Percentiles rank a stretch among this genome's conserved stretches.
Conservation (phyloP, 2,113 vertebrate genomes). For the Herpailurus yagouaroundi region DNA sequence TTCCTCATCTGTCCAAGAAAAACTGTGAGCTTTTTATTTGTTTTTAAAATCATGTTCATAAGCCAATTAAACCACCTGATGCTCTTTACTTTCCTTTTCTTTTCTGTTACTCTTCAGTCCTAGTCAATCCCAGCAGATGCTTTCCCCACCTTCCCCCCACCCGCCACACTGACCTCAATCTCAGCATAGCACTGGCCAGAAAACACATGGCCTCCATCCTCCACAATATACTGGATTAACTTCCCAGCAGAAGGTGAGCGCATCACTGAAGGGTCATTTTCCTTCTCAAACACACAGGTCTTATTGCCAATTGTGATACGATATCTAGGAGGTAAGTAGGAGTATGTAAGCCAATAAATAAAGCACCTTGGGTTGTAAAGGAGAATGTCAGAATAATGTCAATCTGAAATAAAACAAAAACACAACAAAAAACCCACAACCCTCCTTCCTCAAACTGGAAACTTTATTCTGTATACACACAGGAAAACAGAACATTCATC, state of each 20-base stretch:
- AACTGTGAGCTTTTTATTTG: constrained; percentile 12
- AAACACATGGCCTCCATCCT: constrained; percentile 98
- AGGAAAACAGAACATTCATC: background rate
- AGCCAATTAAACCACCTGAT: constrained; percentile 24
- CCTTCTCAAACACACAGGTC: constrained; percentile 99
- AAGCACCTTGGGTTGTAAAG: constrained; percentile 18
- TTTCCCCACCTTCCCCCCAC: background rate
- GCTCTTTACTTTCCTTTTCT: constrained; percentile 12
- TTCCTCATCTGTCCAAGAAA: constrained; percentile 3
- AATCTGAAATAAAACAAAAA: background rate
- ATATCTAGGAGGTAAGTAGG: constrained; percentile 87
- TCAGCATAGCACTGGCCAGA: constrained; percentile 97
- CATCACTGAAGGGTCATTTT: constrained; percentile 97
- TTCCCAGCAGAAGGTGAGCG: constrained; percentile 97
- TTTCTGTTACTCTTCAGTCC: constrained; percentile 41
- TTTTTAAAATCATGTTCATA: constrained; percentile 50
- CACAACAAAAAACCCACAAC: background rate
- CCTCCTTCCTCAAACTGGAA: background rate
- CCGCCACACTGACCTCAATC: constrained; percentile 91
- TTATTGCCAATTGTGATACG: constrained; percentile 99
- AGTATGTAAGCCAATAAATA: constrained; percentile 53
- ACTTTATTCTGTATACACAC: background rate
- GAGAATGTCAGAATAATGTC: background rate
- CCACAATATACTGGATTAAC: constrained; percentile 97
- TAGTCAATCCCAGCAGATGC: background rate